Evolutionary conservation across 2,113 vertebrate genomes (phyloP).

Genomic region (Otus sunia): DNA sequence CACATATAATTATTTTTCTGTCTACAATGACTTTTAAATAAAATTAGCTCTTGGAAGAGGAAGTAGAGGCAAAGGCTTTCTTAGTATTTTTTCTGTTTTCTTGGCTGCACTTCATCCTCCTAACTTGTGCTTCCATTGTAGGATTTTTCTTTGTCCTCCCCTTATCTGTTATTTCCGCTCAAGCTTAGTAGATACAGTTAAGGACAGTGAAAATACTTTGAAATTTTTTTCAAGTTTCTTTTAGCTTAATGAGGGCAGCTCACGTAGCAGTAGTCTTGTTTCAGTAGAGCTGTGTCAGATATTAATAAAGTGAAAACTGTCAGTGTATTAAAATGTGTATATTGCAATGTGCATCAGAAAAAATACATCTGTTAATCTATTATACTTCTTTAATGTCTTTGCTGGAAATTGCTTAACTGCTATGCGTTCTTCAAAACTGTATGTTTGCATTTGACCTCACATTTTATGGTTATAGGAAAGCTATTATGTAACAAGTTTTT

Average conservation of each 20-base stretch:
- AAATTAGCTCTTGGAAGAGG: not conserved
- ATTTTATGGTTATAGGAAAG: not conserved
- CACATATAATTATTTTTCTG: not conserved
- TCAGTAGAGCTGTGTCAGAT: not conserved
- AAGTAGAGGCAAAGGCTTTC: not conserved
- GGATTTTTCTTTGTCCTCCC: not conserved
- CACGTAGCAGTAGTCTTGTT: not conserved
- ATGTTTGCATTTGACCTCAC: not conserved
- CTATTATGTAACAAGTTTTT: constrained; percentile 26
- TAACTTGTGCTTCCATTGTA: not conserved
- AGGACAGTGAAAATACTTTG: not conserved
- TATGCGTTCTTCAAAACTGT: not conserved
- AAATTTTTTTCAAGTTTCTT: not conserved
- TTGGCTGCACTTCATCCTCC: not conserved
- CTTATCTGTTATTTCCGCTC: not conserved
- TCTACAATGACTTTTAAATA: not conserved
- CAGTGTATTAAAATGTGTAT: not conserved
- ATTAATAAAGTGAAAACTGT: not conserved
- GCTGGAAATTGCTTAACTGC: not conserved
- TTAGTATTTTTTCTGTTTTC: not conserved
- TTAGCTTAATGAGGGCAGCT: not conserved
- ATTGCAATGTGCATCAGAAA: not conserved
- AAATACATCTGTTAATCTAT: not conserved
- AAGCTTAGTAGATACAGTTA: not conserved
- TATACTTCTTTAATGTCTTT: not conserved